Conservation (phyloP, 2,888 invertebrate species). For the Phaedon cochleariae region DNA sequence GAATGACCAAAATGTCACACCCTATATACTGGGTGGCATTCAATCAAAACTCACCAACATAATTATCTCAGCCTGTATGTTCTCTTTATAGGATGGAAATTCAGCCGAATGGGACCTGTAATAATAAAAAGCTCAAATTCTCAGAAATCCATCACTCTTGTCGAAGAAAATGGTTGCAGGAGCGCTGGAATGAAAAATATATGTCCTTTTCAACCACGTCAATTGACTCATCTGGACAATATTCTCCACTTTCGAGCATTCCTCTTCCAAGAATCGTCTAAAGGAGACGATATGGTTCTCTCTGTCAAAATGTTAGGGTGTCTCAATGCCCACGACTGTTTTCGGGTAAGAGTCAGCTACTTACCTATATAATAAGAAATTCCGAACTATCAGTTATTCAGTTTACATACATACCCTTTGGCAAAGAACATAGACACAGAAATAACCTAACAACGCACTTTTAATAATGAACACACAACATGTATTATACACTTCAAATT, state of each 20-base stretch:
- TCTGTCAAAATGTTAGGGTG: conserved; percentile 67
- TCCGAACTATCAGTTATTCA: too few species aligned
- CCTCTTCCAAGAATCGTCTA: conserved; percentile 68
- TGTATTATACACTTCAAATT: too few species aligned
- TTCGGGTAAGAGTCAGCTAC: conserved; percentile 51
- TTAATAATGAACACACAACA: too few species aligned
- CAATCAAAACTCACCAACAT: neutral
- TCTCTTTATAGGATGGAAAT: conserved; percentile 62
- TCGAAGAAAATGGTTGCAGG: conserved; percentile 63
- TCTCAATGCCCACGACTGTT: conserved; percentile 65
- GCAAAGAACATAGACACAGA: too few species aligned
- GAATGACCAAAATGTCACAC: too few species aligned
- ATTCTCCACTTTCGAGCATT: conserved; percentile 63
- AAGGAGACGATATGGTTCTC: conserved; percentile 67
- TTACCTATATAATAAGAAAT: neutral
- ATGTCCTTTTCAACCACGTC: conserved; percentile 61
- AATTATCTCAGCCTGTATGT: neutral
- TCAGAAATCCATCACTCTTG: conserved; percentile 56
- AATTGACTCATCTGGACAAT: conserved; percentile 59
- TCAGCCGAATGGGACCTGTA: conserved; percentile 66
- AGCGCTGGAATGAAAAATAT: conserved; percentile 62
- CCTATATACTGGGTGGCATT: too few species aligned
- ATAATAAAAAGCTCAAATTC: conserved; percentile 55
- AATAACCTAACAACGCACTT: too few species aligned
- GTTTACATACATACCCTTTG: too few species aligned